A percentile compares a stretch with the other conserved stretches of the same genome.
Evolutionary conservation across 2,113 vertebrate species (phyloP).

Genomic region (Embiotoca jacksoni): DNA sequence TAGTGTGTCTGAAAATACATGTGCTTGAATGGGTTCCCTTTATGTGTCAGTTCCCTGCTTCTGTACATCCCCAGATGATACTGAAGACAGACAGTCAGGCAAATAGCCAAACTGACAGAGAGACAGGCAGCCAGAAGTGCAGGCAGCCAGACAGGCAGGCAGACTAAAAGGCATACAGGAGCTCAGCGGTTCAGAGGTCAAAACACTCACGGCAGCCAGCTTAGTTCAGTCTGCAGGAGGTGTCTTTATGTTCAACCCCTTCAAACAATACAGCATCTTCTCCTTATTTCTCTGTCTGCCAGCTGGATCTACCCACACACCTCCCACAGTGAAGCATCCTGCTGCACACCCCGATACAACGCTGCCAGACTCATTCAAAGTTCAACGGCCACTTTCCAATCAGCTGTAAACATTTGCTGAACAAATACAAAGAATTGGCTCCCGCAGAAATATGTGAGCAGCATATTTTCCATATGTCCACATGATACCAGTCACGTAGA

Average conservation of each 20-base stretch:
- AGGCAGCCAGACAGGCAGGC: constrained; percentile 40
- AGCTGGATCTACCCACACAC: neutral
- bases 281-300: constrained; percentile 22
- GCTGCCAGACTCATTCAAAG: neutral
- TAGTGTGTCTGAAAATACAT: constrained; percentile 15
- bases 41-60: constrained; percentile 33
- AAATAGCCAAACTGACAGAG: constrained; percentile 21
- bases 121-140: constrained; percentile 40
- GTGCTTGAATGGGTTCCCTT: constrained; percentile 24
- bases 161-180: constrained; percentile 52
- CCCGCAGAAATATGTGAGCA: constrained; percentile 2
- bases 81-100: constrained; percentile 35
- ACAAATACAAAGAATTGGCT: constrained; percentile 16
- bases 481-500: constrained; percentile 10
- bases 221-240: constrained; percentile 31
- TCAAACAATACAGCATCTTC: constrained; percentile 36
- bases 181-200: constrained; percentile 65
- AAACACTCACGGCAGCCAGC: constrained; percentile 53
- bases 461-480: constrained; percentile 28
- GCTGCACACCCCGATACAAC: neutral
- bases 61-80: constrained; percentile 39
- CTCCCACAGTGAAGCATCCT: constrained; percentile 1
- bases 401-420: constrained; percentile 26
- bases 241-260: constrained; percentile 28
- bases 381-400: constrained; percentile 41